Evolutionary conservation across 2,888 invertebrate species (phyloP).

Genomic region (Sarcophaga variegata): DNA sequence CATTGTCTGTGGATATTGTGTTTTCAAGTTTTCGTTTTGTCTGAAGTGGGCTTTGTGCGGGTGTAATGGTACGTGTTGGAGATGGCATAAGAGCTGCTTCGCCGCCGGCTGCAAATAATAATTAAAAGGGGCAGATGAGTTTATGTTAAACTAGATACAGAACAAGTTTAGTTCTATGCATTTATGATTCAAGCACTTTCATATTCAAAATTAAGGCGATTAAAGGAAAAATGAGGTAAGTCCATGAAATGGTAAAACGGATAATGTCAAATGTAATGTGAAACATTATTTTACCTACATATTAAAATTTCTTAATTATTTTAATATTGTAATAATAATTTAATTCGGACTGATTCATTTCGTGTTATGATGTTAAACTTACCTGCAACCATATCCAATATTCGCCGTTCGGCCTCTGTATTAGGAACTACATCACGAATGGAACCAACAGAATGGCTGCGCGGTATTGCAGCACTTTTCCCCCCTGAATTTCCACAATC

Average conservation of each 20-base stretch:
- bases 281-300: not conserved
- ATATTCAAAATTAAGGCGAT: constrained; percentile 5
- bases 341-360: not conserved
- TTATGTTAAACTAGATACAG: constrained; percentile 71
- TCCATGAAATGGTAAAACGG: constrained; percentile 31
- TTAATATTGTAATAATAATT: not conserved
- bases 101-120: constrained; percentile 79
- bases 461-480: constrained; percentile 84
- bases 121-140: constrained; percentile 65
- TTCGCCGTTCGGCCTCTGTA: constrained; percentile 87
- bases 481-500: constrained; percentile 80
- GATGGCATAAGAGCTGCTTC: constrained; percentile 84
- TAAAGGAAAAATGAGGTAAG: constrained; percentile 20
- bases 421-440: constrained; percentile 87
- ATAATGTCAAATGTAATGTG: constrained; percentile 64
- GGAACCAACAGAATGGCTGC: constrained; percentile 88
- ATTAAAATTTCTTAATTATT: not conserved
- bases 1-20: constrained; percentile 88
- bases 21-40: constrained; percentile 89
- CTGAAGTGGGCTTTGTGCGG: constrained; percentile 82
- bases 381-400: constrained; percentile 87
- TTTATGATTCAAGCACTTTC: constrained; percentile 7
- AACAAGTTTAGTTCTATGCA: constrained; percentile 75
- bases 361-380: constrained; percentile 65
- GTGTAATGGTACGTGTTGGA: constrained; percentile 84